phyloP scores from a whole-genome alignment of 2,888 invertebrate species.

The Ormyrus pomaceus region DNA sequence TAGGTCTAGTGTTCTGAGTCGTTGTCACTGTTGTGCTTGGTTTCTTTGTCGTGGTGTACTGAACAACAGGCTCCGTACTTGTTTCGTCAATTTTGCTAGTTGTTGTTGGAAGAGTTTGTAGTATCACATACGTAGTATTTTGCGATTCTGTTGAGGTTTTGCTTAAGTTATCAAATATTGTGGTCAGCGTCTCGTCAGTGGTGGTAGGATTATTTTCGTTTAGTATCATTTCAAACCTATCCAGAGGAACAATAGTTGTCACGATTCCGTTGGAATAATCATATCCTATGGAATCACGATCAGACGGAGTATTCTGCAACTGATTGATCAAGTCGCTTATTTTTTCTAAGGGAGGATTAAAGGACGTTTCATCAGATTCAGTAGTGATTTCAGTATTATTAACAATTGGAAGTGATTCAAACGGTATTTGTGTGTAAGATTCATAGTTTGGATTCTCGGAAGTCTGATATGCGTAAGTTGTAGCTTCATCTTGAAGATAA shows the following conservation, averaged over 20 bases:
- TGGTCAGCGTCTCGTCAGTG: conserved; percentile 2
- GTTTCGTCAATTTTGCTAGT: conserved; percentile 8
- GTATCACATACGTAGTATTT: conserved; percentile 29
- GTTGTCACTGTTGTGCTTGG: not conserved
- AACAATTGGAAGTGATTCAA: conserved; percentile 23
- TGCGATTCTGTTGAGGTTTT: conserved; percentile 22
- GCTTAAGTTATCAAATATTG: conserved; percentile 25
- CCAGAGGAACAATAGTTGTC: conserved; percentile 49
- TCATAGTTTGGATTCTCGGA: conserved; percentile 33
- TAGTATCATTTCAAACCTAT: conserved; percentile 33
- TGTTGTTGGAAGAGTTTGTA: conserved; percentile 23
- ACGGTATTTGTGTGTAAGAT: conserved; percentile 41
- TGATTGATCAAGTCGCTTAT: conserved; percentile 50
- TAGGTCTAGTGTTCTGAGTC: conserved; percentile 25
- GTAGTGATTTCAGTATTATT: conserved; percentile 30
- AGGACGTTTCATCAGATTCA: conserved; percentile 32
- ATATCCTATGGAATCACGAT: conserved; percentile 13
- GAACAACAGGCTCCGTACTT: conserved; percentile 5
- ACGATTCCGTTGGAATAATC: conserved; percentile 30
- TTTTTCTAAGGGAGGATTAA: conserved; percentile 51
- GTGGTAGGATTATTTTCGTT: conserved; percentile 33
- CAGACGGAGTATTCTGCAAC: conserved; percentile 39
- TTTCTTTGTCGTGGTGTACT: conserved; percentile 19
- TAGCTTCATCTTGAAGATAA: not conserved
- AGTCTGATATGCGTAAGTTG: conserved; percentile 19